Percentiles rank a stretch among this genome's conserved stretches.
Conservation (phyloP, 2,888 invertebrate genomes). For the Chironomus tentans region DNA sequence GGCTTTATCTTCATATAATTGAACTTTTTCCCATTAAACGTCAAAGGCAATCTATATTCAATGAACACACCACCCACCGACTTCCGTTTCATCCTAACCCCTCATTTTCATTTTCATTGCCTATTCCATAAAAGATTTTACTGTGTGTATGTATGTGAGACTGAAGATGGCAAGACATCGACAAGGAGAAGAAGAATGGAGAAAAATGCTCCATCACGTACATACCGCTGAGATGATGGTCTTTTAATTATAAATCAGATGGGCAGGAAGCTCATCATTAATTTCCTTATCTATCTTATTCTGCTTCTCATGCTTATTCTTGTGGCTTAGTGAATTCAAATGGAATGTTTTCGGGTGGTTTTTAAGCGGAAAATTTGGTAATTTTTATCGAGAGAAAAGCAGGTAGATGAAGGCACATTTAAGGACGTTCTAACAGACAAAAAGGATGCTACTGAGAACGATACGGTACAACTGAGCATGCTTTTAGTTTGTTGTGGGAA, state of each 20-base stretch:
- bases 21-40: slow-evolving; percentile 4
- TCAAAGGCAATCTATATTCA: slow-evolving; percentile 2
- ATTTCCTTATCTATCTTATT: slow-evolving; percentile 1
- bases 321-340: neutral
- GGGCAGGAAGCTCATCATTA: slow-evolving; percentile 13
- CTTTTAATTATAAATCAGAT: slow-evolving; percentile 21
- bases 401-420: no score
- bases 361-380: no score
- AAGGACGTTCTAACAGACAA: no score
- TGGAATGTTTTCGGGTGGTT: no score
- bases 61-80: neutral
- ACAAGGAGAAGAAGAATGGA: neutral
- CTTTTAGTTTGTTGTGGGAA: no score
- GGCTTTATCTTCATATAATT: neutral
- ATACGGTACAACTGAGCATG: no score
- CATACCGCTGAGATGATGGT: neutral
- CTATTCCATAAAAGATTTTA: neutral
- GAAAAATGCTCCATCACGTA: neutral
- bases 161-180: neutral
- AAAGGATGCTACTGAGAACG: no score
- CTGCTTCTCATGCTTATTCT: neutral
- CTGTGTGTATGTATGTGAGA: neutral
- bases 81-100: neutral
- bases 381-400: no score
- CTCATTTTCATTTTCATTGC: neutral